These are phyloP conservation scores for Eulemur coronatus DNA, from an alignment of 2,797 vertebrate species.

Conservation along the genomic window DNA sequence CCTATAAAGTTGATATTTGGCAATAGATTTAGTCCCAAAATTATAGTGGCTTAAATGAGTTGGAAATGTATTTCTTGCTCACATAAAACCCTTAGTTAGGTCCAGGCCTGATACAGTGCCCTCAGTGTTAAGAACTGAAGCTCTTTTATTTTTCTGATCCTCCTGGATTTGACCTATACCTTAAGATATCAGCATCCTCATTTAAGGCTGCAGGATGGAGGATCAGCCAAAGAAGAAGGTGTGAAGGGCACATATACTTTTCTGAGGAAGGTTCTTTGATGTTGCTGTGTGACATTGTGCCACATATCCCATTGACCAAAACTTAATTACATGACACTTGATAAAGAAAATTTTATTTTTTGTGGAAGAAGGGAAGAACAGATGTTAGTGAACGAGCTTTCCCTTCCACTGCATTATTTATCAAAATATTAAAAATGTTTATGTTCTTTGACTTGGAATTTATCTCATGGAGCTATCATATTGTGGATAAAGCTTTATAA, in stretches of 20 bases:
- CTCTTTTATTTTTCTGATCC: background rate
- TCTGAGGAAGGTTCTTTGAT: background rate
- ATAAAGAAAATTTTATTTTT: background rate
- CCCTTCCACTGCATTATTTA: background rate
- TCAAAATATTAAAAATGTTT: background rate
- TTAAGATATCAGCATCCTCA: background rate
- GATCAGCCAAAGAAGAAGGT: background rate
- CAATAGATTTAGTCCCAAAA: background rate
- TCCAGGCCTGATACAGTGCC: background rate
- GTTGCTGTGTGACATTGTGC: background rate
- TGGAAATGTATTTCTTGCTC: background rate
- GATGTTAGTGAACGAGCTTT: background rate
- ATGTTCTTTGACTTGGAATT: constrained; percentile 8
- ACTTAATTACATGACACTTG: background rate
- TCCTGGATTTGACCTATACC: background rate
- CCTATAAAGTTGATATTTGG: background rate
- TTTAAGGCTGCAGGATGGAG: background rate
- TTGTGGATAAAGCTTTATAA: background rate
- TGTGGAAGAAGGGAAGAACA: background rate
- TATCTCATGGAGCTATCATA: background rate
- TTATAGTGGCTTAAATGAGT: background rate
- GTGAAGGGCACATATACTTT: background rate
- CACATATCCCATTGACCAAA: background rate
- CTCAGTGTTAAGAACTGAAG: background rate
- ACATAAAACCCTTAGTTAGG: background rate